Conservation (phyloP, 2,797 vertebrate genomes). For the Heteromormyrus szaboi region DNA sequence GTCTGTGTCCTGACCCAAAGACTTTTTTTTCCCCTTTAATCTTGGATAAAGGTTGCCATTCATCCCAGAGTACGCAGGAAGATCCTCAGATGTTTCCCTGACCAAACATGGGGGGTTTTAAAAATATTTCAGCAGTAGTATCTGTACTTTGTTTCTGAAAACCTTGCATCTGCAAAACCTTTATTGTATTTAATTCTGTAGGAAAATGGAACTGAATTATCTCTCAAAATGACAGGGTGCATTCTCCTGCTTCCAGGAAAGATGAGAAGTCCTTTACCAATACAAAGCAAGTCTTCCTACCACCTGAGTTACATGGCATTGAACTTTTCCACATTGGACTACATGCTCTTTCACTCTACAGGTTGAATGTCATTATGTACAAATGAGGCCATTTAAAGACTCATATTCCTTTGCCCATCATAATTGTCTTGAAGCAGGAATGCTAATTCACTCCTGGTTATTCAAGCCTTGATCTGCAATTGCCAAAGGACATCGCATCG, state of each 20-base stretch:
- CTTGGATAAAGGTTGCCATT: not conserved
- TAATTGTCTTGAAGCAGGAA: not conserved
- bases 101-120: not conserved
- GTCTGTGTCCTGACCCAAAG: not conserved
- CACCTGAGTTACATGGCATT: not conserved
- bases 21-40: not conserved
- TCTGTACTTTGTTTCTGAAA: conserved; percentile 24
- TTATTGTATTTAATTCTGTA: not conserved
- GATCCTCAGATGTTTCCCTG: not conserved
- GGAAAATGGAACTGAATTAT: not conserved
- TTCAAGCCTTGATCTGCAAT: not conserved
- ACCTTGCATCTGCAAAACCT: not conserved
- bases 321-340: not conserved
- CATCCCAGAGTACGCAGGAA: not conserved
- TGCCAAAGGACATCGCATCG: not conserved
- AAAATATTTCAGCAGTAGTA: conserved; percentile 20
- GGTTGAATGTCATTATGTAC: not conserved
- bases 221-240: not conserved
- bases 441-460: not conserved
- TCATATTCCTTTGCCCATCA: not conserved
- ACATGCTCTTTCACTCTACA: not conserved
- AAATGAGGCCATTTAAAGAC: not conserved
- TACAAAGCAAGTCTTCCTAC: not conserved
- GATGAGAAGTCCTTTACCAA: not conserved
- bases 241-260: not conserved